Evolutionary conservation across 1,140 invertebrate species (phyloP), one percentile per base, ranked within the genome.

Genomic region (Catajapyx aquilonaris): DNA sequence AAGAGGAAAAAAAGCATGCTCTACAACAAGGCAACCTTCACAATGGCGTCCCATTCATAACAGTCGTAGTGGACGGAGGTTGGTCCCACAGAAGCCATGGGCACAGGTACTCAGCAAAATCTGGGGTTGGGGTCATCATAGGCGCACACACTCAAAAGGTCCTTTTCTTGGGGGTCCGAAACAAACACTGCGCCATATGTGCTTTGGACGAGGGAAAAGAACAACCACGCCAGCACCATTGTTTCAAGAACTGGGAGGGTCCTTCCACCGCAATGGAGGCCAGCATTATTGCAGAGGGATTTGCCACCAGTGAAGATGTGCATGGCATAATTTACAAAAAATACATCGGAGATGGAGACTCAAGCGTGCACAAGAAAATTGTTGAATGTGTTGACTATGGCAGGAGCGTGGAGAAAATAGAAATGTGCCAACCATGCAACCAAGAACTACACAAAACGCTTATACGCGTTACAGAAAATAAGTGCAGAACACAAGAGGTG

Each of bases 191-290:
- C 25, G n/a, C 15, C n/a, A 20, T 31, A n/a, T 44, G 43, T 44
- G 41, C 3, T 15, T 13, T 18, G 13, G 28, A 4, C 18, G 19
- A 21, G 34, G 35, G 3, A 19, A 38, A 40, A 19, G 31, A 10
- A 35, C n/a, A 23, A 38, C 41, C 42, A 4, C 40, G 37, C 15
- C 20, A 34, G 17, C 54, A 49, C 37, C 33, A 18, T 23, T 54
- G 50, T 42, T 53, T 23, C 37, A 50, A 42, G 42, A 56, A 58
- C 40, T 59, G 47, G 46, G 35, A 22, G 3, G 46, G 46, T 4
- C 39, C 44, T 31, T 57, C 58, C 1, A 52, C 54, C 1, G 43
- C 44, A 5, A 64, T 65, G 60, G 57, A 64, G 44, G 35, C 50
- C 15, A 47, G 51, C 33, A 52, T 54, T 11, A 51, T 65, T 15